Evolutionary conservation across 2,888 invertebrate genomes (phyloP), one percentile per base, ranked within the genome.

Genomic region (Trichopria drosophilae): DNA sequence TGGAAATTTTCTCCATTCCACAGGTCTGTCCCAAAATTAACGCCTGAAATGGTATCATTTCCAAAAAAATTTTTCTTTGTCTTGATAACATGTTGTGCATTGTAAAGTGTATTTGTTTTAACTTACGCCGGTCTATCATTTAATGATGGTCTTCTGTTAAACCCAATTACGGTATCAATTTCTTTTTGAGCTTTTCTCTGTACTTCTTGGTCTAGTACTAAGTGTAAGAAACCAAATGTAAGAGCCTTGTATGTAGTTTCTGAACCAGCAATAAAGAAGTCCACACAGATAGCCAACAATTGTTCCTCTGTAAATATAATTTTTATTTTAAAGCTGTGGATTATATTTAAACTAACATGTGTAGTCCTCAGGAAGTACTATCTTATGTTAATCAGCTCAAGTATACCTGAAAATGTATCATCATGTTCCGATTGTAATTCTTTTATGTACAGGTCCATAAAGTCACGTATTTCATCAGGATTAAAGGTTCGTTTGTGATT

Each of bases 221-320:
- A 71, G 66, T 89, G 86, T 58, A 89, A 79, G 62, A 91, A 88
- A 51, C 85, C 83, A 66, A 90, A 90, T 20, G 86, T 84, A 64
- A 91, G 77, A 23, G 86, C 84, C 69, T 91, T 90, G 42, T 84
- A 86, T 0, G 91, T 90, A 0, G 92, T 92, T 76, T 92, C 92
- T 0, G 90, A 88, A 0, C 91, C 92, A 16, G 91, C 92, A 80
- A 91, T 84, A 64, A 92, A 92, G 81, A 92, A 82, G 63, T 92
- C 92, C 80, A 91, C 79, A 63, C 90, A 90, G 63, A 88, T 84
- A 0, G 90, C 88, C 48, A 91, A 72, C 42, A 92, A 74, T 63
- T 91, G 91, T 6, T 83, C 82, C 69, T 92, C 90, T 58, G 82
- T 79, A 68, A 86, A 84, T 18, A 20, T 19, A 7, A 26, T 22